Evolutionary conservation across 1,140 invertebrate species (phyloP).

Genomic region (Lordiphosa mommai): DNA sequence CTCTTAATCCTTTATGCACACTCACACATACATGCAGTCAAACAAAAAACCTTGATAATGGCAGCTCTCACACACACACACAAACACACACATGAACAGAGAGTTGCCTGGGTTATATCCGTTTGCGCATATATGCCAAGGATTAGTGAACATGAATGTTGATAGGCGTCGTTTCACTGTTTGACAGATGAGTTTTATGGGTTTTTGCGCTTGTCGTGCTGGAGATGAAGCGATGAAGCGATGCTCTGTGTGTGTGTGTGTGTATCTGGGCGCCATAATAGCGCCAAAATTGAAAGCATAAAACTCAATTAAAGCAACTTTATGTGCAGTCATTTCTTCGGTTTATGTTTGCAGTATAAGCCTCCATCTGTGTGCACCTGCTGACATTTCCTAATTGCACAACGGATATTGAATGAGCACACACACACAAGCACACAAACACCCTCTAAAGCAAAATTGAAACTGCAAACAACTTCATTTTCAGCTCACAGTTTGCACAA

Average conservation of each 20-base stretch:
- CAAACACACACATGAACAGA: conserved; percentile 6
- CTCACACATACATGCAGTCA: conserved; percentile 31
- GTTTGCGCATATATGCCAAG: conserved; percentile 70
- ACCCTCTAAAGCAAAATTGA: conserved; percentile 41
- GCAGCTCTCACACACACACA: conserved; percentile 33
- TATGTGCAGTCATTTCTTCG: conserved; percentile 65
- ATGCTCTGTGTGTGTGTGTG: conserved; percentile 13
- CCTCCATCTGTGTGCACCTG: conserved; percentile 49
- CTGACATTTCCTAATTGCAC: conserved; percentile 67
- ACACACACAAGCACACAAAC: conserved; percentile 8
- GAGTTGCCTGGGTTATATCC: conserved; percentile 44
- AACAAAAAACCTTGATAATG: conserved; percentile 71
- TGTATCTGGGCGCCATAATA: conserved; percentile 48
- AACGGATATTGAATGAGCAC: conserved; percentile 63
- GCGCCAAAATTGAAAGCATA: conserved; percentile 67
- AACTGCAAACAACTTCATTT: conserved; percentile 66
- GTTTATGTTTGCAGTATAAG: conserved; percentile 66
- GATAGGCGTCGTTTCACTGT: conserved; percentile 67
- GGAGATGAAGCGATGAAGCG: conserved; percentile 21
- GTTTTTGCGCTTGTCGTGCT: conserved; percentile 53
- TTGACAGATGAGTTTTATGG: conserved; percentile 71
- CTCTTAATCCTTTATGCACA: conserved; percentile 67
- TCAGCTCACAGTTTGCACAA: conserved; percentile 38
- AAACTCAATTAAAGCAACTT: conserved; percentile 70
- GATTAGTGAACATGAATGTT: conserved; percentile 72